Evolutionary conservation across 2,113 vertebrate species (phyloP).

Genomic region (Scolopax mira): DNA sequence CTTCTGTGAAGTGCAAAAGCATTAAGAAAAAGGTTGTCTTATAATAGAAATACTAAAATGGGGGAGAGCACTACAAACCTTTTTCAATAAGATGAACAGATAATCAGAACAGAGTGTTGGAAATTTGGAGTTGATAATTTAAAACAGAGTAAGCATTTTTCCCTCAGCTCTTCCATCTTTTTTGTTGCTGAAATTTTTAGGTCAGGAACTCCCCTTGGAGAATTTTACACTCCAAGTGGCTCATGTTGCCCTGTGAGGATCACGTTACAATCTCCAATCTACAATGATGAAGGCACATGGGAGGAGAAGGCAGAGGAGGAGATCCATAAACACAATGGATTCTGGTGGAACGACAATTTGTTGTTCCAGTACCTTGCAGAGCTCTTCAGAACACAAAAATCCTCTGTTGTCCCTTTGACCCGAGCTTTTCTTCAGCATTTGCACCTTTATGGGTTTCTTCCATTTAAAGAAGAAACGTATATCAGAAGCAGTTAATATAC

Average conservation of each 20-base stretch:
- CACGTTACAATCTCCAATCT: not conserved
- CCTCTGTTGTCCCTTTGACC: not conserved
- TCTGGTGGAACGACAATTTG: not conserved
- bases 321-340: not conserved
- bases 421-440: not conserved
- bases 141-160: not conserved
- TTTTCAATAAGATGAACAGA: not conserved
- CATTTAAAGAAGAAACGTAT: not conserved
- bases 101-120: not conserved
- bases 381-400: not conserved
- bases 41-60: not conserved
- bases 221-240: not conserved
- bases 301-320: not conserved
- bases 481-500: not conserved
- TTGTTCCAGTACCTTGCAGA: not conserved
- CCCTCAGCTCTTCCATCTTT: not conserved
- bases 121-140: constrained; percentile 2
- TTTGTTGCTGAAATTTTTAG: not conserved
- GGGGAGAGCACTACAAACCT: not conserved
- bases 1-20: not conserved
- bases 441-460: not conserved
- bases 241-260: not conserved
- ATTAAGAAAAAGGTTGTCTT: not conserved
- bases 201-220: not conserved
- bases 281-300: not conserved